A percentile compares a stretch with the other conserved stretches of the same genome.
Conservation (phyloP, 2,113 vertebrate species). For the Spea bombifrons region DNA sequence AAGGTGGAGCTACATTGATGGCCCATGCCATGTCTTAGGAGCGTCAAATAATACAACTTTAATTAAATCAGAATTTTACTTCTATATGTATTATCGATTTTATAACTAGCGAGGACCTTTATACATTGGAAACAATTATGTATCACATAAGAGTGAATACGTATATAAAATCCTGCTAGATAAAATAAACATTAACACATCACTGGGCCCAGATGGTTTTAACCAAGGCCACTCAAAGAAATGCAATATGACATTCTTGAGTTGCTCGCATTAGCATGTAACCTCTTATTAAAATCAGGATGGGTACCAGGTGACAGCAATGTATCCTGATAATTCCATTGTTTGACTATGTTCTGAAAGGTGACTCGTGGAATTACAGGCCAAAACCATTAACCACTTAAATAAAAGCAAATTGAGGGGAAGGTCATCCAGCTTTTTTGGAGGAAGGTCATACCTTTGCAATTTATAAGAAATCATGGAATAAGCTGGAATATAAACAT, state of each 20-base stretch:
- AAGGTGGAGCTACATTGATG: too few species aligned
- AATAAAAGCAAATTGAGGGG: too few species aligned
- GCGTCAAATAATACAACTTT: too few species aligned
- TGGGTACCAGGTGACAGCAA: conserved; percentile 33
- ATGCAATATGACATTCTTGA: conserved; percentile 30
- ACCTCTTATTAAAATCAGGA: conserved; percentile 21
- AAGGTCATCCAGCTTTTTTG: too few species aligned
- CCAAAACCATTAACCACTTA: conserved; percentile 23
- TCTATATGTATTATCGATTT: too few species aligned
- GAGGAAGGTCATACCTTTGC: too few species aligned
- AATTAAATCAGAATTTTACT: too few species aligned
- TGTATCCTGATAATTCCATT: conserved; percentile 10
- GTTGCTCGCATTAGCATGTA: conserved; percentile 32
- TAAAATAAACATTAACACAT: conserved; percentile 25
- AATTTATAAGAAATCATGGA: too few species aligned
- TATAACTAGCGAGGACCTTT: not conserved
- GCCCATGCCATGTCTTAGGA: too few species aligned
- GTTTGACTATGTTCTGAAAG: conserved; percentile 21
- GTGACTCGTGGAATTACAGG: conserved; percentile 8
- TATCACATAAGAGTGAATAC: not conserved
- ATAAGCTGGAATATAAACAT: too few species aligned
- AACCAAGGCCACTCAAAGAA: conserved; percentile 5
- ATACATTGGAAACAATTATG: not conserved
- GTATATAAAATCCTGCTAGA: not conserved
- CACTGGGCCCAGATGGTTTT: conserved; percentile 21